Percentiles rank a stretch among this genome's conserved stretches.
Conservation (phyloP, 2,888 invertebrate species). For the Slavum lentiscoides region DNA sequence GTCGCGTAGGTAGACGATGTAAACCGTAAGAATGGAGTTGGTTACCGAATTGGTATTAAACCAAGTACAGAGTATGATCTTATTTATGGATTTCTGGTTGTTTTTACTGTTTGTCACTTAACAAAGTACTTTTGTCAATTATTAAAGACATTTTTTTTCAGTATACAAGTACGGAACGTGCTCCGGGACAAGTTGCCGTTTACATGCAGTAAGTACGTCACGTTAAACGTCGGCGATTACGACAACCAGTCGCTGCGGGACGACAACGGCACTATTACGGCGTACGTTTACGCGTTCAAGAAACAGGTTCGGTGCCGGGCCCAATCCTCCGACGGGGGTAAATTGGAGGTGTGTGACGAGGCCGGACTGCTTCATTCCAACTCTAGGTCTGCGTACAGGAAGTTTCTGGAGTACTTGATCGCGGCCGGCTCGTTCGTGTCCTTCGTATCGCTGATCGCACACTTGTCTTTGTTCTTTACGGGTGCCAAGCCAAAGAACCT, state of each 20-base stretch:
- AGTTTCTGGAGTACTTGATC: slow-evolving; percentile 23
- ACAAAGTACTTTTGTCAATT: too few species aligned
- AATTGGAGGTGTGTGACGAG: slow-evolving; percentile 14
- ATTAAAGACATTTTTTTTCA: too few species aligned
- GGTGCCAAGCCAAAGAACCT: slow-evolving; percentile 61
- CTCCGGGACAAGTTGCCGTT: slow-evolving; percentile 57
- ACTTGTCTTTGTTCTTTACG: slow-evolving; percentile 61
- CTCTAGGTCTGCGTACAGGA: not conserved
- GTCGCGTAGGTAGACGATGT: too few species aligned
- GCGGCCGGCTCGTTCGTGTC: slow-evolving; percentile 58
- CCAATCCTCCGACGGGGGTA: not conserved
- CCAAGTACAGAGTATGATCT: too few species aligned
- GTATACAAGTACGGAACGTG: too few species aligned
- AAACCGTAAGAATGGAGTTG: too few species aligned
- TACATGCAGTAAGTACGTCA: slow-evolving; percentile 57
- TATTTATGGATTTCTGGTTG: too few species aligned
- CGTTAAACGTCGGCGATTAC: slow-evolving; percentile 57
- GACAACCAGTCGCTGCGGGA: slow-evolving; percentile 56
- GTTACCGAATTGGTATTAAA: too few species aligned
- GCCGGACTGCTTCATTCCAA: not conserved
- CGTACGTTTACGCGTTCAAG: slow-evolving; percentile 58
- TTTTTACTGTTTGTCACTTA: too few species aligned
- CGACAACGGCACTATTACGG: slow-evolving; percentile 56
- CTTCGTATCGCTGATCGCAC: slow-evolving; percentile 61
- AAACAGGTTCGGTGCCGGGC: slow-evolving; percentile 11